These are phyloP conservation scores for Sminthopsis crassicaudata DNA, from an alignment of 2,113 vertebrate genomes.

Conservation along the genomic window DNA sequence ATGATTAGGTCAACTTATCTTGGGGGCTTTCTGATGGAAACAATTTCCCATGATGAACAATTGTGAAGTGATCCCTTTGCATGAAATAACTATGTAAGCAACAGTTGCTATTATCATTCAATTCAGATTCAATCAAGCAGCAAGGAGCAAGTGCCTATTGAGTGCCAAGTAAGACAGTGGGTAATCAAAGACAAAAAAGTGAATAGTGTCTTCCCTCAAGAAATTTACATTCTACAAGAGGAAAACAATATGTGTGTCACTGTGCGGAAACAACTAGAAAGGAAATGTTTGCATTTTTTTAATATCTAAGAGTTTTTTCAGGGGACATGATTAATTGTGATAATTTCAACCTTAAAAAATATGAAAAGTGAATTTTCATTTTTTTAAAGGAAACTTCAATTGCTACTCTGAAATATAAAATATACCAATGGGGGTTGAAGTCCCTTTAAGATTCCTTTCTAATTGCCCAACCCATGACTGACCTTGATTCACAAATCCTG, in stretches of 20 bases:
- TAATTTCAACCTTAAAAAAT: background rate
- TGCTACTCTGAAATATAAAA: background rate
- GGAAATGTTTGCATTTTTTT: accelerated
- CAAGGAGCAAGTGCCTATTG: background rate
- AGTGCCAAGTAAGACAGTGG: background rate
- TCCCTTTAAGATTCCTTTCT: no score
- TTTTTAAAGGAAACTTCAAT: background rate
- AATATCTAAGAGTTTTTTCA: background rate
- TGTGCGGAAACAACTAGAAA: background rate
- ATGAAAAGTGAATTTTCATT: background rate
- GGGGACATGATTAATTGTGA: background rate
- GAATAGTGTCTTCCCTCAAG: background rate
- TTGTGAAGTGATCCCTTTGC: background rate
- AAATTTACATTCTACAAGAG: background rate
- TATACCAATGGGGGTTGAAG: no score
- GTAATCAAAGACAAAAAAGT: background rate
- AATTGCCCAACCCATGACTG: no score
- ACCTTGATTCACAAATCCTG: no score
- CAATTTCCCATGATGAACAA: background rate
- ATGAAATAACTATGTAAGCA: background rate
- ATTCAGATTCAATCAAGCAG: background rate
- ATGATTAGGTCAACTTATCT: background rate
- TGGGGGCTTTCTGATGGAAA: accelerated
- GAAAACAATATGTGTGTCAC: background rate
- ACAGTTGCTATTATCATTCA: background rate